Evolutionary conservation across 1,140 invertebrate species (phyloP), one percentile per base, ranked within the genome.

Genomic region (Magallana ariakensis): DNA sequence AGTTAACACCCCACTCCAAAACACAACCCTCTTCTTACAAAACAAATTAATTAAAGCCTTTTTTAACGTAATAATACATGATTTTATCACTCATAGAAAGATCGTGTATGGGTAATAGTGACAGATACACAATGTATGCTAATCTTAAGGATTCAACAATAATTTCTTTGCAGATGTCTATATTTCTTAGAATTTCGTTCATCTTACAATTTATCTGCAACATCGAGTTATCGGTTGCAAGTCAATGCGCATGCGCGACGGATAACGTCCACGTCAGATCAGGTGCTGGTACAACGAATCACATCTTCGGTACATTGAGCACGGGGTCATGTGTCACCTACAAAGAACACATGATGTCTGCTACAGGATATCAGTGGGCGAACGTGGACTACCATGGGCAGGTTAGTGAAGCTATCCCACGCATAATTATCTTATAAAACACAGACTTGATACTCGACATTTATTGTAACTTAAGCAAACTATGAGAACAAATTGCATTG

Each of bases 191-290:
- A 62, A 16, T 3, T 6, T 62, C n/a, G 0, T 62, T 16, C 11
- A 0, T 19, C 16, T 19, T 62, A n/a, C 33, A 46, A 46, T 46
- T 46, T 3, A 46, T 46, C 33, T 46, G 33, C 33, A 46, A 46
- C 33, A 16, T 16, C 8, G 7, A 16, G 19, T 3, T 7, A 7
- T 19, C 58, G 19, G 16, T 62, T 82, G 82, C 82, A 7, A 84
- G 58, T 15, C 70, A 88, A 11, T 90, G 90, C 66, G 90, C 90
- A 85, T 90, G 90, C 22, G 86, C 90, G 75, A 90, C 88, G 46
- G 83, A 83, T 16, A 80, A 88, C 66, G 86, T 90, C 11, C 82
- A 90, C 55, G 75, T 88, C 26, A 84, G 90, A 56, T 58, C 80
- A 13, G 88, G 88, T 9, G 88, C 87, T 13, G 90, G 88, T 15